Evolutionary conservation across 2,888 invertebrate species (phyloP).

Genomic region (Octodonta nipae): DNA sequence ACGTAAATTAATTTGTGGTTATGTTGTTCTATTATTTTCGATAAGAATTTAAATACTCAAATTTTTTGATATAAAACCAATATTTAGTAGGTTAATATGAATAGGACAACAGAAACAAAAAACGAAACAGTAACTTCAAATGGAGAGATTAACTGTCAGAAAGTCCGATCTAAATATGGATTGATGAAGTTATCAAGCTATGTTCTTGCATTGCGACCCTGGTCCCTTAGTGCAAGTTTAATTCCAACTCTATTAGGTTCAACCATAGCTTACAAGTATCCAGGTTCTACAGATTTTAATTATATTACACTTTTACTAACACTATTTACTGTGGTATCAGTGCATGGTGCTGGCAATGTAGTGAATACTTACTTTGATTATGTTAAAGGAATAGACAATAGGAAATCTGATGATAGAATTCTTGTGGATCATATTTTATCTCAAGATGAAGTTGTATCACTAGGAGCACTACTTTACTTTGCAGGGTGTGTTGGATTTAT

Average conservation of each 20-base stretch:
- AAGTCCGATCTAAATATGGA: slow-evolving; percentile 32
- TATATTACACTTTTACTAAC: slow-evolving; percentile 68
- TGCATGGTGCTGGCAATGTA: slow-evolving; percentile 91
- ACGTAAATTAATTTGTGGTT: too few species aligned
- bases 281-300: slow-evolving; percentile 62
- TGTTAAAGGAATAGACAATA: slow-evolving; percentile 84
- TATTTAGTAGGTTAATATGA: too few species aligned
- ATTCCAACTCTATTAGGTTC: slow-evolving; percentile 84
- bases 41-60: too few species aligned
- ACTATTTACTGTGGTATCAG: slow-evolving; percentile 73
- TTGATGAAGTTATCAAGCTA: slow-evolving; percentile 82
- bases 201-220: slow-evolving; percentile 77
- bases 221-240: slow-evolving; percentile 85
- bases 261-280: slow-evolving; percentile 72
- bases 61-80: too few species aligned
- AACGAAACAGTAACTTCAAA: slow-evolving; percentile 9
- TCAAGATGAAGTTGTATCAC: slow-evolving; percentile 61
- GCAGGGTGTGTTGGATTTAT: slow-evolving; percentile 55
- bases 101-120: slow-evolving; percentile 2
- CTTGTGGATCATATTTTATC: slow-evolving; percentile 83
- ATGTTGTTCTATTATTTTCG: too few species aligned
- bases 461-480: slow-evolving; percentile 78
- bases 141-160: slow-evolving; percentile 8
- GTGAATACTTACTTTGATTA: slow-evolving; percentile 95
- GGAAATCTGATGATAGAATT: slow-evolving; percentile 86